A percentile compares a stretch with the other conserved stretches of the same genome.
Conservation (phyloP, 2,888 invertebrate genomes). For the Ochropleura plecta region DNA sequence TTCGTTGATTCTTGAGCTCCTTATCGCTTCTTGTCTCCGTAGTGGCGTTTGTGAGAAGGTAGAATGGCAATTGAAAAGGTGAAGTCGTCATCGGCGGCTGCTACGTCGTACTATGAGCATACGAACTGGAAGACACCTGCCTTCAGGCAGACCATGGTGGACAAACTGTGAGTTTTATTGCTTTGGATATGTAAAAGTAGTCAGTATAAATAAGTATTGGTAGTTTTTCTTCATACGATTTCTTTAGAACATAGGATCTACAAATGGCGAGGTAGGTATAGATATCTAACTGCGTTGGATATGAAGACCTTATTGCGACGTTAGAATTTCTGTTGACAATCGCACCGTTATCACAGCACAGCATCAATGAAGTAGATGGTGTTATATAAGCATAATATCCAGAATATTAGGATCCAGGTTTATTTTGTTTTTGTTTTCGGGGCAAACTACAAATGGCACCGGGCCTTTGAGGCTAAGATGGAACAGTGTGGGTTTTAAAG, state of each 20-base stretch:
- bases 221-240: not conserved
- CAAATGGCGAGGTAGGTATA: not conserved
- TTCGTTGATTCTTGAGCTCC: not conserved
- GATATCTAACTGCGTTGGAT: not conserved
- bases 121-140: conserved; percentile 47
- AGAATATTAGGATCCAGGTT: not conserved
- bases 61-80: conserved; percentile 45
- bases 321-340: not conserved
- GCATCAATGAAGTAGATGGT: not conserved
- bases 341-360: not conserved
- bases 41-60: conserved; percentile 17
- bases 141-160: conserved; percentile 47
- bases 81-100: conserved; percentile 19
- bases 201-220: not conserved
- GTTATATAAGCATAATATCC: not conserved
- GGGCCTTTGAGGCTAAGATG: not conserved
- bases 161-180: conserved; percentile 40
- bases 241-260: not conserved
- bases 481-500: not conserved
- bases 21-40: conserved; percentile 1
- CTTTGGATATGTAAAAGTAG: not conserved
- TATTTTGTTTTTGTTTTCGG: not conserved
- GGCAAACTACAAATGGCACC: not conserved
- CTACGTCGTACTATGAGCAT: conserved; percentile 30
- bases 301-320: not conserved